These are phyloP conservation scores for Channallabes apus DNA, from an alignment of 2,797 vertebrate genomes.

Conservation along the genomic window DNA sequence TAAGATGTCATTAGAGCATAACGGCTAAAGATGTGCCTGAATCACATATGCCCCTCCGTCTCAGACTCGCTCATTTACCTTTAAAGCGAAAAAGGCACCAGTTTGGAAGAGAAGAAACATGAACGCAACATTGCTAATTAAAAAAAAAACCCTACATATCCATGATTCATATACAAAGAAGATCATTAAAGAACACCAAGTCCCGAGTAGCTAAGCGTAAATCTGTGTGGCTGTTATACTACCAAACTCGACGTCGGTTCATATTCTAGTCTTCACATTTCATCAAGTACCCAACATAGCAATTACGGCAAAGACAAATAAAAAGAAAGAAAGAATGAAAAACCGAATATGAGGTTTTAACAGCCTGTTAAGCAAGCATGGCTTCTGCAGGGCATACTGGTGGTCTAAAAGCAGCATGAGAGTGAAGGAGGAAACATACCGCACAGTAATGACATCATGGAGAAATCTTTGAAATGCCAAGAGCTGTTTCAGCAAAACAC, in stretches of 20 bases:
- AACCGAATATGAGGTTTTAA: background rate
- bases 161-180: background rate
- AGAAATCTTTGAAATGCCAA: background rate
- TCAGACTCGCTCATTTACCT: conserved; percentile 48
- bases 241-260: conserved; percentile 9
- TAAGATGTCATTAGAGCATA: conserved; percentile 83
- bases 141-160: background rate
- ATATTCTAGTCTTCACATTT: conserved; percentile 25
- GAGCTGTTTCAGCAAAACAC: background rate
- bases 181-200: background rate
- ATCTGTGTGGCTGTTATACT: conserved; percentile 28
- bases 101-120: conserved; percentile 20
- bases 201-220: conserved; percentile 4
- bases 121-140: conserved; percentile 18
- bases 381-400: background rate
- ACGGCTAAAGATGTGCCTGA: conserved; percentile 78
- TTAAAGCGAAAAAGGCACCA: conserved; percentile 34
- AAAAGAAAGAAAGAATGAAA: background rate
- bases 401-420: background rate
- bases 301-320: conserved; percentile 23
- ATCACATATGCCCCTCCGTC: conserved; percentile 77
- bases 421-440: background rate
- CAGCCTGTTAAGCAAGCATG: conserved; percentile 2
- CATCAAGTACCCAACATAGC: conserved; percentile 13
- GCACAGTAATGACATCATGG: background rate